phyloP scores from a whole-genome alignment of 2,888 invertebrate genomes.

The Cephalotes varians region DNA sequence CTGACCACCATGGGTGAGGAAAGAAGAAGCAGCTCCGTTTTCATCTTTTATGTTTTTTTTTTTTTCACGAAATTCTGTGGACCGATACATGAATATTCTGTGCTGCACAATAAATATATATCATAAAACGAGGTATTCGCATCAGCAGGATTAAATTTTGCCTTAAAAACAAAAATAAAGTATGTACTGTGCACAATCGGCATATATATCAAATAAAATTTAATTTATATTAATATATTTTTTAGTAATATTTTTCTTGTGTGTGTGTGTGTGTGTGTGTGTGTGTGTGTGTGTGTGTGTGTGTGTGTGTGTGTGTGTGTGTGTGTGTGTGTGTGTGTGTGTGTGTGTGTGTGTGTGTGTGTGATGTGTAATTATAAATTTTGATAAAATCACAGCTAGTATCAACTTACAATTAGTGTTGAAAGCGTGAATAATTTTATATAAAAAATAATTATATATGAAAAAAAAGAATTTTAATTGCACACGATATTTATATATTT shows the following conservation, averaged over 20 bases:
- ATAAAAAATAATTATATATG: neutral
- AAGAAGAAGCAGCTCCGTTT: conserved; percentile 22
- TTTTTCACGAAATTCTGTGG: conserved; percentile 25
- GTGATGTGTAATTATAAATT: too few species aligned
- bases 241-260: neutral
- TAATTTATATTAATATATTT: neutral
- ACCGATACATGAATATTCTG: conserved; percentile 49
- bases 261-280: too few species aligned
- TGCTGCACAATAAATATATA: conserved; percentile 17
- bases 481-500: neutral
- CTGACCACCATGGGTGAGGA: neutral
- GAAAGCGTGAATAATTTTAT: neutral
- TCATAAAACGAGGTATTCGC: neutral
- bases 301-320: too few species aligned
- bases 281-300: too few species aligned
- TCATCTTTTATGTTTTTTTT: neutral
- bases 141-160: conserved; percentile 12
- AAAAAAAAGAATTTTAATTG: neutral
- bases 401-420: neutral
- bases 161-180: neutral
- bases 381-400: neutral
- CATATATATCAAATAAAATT: neutral
- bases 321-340: too few species aligned
- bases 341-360: too few species aligned
- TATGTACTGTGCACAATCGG: neutral